These are phyloP conservation scores for Congeria kusceri DNA, from an alignment of 2,888 invertebrate species.

Conservation along the genomic window DNA sequence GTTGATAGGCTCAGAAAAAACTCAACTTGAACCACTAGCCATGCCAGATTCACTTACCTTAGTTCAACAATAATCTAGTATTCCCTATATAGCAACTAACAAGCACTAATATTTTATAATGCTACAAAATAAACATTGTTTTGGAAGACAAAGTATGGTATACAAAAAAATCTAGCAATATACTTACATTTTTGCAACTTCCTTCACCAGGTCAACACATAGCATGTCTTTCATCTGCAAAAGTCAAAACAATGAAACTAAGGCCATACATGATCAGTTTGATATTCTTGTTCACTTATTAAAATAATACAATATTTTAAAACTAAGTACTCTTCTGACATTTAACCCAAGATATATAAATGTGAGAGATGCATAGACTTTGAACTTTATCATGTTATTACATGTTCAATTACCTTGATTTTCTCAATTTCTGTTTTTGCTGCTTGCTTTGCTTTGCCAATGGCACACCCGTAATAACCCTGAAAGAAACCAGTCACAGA, in stretches of 20 bases:
- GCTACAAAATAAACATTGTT: too few relatives aligned
- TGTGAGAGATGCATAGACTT: not conserved
- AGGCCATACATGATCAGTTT: too few relatives aligned
- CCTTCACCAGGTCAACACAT: constrained; percentile 94
- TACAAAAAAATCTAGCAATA: not conserved
- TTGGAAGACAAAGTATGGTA: too few relatives aligned
- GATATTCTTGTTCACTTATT: too few relatives aligned
- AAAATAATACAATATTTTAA: not conserved
- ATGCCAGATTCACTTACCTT: too few relatives aligned
- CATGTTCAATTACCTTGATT: constrained; percentile 89
- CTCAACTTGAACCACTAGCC: too few relatives aligned
- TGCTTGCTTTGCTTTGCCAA: constrained; percentile 99
- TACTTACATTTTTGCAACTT: constrained; percentile 96
- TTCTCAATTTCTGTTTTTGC: constrained; percentile 99
- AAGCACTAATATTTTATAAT: not conserved
- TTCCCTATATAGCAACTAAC: too few relatives aligned
- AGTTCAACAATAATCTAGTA: too few relatives aligned
- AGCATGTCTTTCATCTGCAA: constrained; percentile 90
- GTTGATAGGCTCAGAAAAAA: too few relatives aligned
- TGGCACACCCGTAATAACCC: constrained; percentile 98
- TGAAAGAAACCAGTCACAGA: constrained; percentile 83
- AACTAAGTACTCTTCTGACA: not conserved
- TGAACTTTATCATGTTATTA: too few relatives aligned
- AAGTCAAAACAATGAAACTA: constrained; percentile 25
- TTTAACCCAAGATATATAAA: not conserved